A percentile compares a stretch with the other conserved stretches of the same genome.
phyloP scores from a whole-genome alignment of 2,888 invertebrate species.

The Tipula lateralis region DNA sequence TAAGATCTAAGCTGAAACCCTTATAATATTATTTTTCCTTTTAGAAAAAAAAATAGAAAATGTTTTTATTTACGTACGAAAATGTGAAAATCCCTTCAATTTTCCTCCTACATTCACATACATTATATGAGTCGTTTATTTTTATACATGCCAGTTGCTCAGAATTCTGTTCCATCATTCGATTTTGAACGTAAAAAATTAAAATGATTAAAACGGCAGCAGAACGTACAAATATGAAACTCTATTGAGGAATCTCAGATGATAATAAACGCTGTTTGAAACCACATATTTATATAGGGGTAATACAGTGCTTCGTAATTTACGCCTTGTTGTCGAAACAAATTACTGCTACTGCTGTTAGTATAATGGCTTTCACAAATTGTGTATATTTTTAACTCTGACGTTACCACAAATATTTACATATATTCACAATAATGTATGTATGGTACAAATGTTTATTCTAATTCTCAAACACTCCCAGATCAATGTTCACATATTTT shows the following conservation, averaged over 20 bases:
- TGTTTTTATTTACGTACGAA: neutral
- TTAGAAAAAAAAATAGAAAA: neutral
- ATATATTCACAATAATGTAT: no score
- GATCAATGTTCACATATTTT: neutral
- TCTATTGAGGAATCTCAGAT: neutral
- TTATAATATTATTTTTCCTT: neutral
- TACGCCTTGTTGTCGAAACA: neutral
- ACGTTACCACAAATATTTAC: neutral
- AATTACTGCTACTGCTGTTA: neutral
- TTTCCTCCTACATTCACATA: neutral
- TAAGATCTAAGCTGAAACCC: neutral
- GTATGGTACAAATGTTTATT: neutral
- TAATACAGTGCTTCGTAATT: neutral
- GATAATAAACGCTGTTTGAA: neutral
- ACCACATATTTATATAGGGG: neutral
- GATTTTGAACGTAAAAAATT: neutral
- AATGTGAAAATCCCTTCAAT: neutral
- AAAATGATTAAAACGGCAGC: neutral
- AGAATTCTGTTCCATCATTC: neutral
- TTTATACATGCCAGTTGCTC: neutral
- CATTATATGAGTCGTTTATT: neutral
- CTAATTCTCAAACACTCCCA: neutral
- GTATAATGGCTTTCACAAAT: neutral
- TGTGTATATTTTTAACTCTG: neutral
- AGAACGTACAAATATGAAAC: neutral